Evolutionary conservation across 1,140 invertebrate genomes (phyloP), one percentile per base, ranked within the genome.

Genomic region (Bombus pascuorum): DNA sequence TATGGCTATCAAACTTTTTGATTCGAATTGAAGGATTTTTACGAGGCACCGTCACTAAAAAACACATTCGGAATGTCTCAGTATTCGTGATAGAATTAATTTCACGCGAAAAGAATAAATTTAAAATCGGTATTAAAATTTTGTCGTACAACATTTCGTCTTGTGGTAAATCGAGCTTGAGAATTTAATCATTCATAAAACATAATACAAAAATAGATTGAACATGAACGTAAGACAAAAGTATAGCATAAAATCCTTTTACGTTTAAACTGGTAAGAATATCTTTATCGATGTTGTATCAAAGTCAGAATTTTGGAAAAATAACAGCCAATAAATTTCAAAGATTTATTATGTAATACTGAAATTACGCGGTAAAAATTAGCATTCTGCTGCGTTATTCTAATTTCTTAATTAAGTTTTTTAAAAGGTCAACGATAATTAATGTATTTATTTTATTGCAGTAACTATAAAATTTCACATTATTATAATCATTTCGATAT

Each of bases 121-220:
- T 8, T 53, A 8, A 53, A 22, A 53, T 62, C 3, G 0, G 59
- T 0, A 4, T 13, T 28, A 10, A 62, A 62, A 62, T n/a, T 62
- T n/a, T n/a, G 0, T 62, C 28, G 59, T 4, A 0, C 59, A n/a
- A n/a, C 0, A n/a, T 12, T n/a, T 12, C 28, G 10, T 13, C n/a
- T n/a, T 62, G 28, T 12, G 28, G 28, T n/a, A 28, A n/a, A 13
- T 2, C 59, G 59, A 28, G 3, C 28, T 28, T 59, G 25, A 62
- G 18, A 62, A n/a, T 62, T 12, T n/a, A 62, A 62, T 4, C 25
- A 9, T 28, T 62, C 59, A 9, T 62, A 10, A 4, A 62, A 28
- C 3, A n/a, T 62, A 62, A n/a, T n/a, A n/a, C 1, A 62, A n/a
- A n/a, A 59, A 59, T 12, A 59, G 0, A 0, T 28, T 22, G 15